phyloP scores from a whole-genome alignment of 2,888 invertebrate species.

The Asteroscopus sphinx region DNA sequence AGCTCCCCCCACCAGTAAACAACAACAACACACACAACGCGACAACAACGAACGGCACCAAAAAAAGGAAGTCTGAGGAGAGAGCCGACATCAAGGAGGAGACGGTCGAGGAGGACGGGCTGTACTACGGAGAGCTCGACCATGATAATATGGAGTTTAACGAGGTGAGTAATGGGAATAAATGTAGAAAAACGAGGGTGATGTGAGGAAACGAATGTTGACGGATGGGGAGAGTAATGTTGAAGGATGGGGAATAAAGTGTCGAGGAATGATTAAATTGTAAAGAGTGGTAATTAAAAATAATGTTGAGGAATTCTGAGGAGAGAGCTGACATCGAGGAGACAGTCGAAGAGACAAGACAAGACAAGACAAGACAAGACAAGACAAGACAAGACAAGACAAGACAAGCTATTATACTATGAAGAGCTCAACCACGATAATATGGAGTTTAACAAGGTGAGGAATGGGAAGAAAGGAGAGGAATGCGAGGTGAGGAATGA shows the following conservation, averaged over 20 bases:
- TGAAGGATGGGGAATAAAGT: too few species aligned
- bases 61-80: conserved; percentile 76
- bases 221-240: neutral
- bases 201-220: too few species aligned
- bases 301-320: too few species aligned
- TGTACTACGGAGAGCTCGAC: conserved; percentile 86
- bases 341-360: too few species aligned
- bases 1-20: conserved; percentile 49
- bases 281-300: too few species aligned
- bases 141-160: conserved; percentile 84
- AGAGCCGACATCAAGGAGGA: conserved; percentile 81
- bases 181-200: neutral
- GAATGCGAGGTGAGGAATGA: neutral
- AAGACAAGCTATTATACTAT: too few species aligned
- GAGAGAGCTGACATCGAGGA: too few species aligned
- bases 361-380: too few species aligned
- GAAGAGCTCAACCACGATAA: conserved; percentile 85
- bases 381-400: too few species aligned
- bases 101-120: conserved; percentile 86
- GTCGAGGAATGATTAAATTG: too few species aligned
- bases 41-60: conserved; percentile 64
- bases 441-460: conserved; percentile 82
- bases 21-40: conserved; percentile 39
- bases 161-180: conserved; percentile 68
- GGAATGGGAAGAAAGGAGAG: neutral